Conservation (phyloP, 2,797 vertebrate species). For the Schizopygopsis pylzovi region DNA sequence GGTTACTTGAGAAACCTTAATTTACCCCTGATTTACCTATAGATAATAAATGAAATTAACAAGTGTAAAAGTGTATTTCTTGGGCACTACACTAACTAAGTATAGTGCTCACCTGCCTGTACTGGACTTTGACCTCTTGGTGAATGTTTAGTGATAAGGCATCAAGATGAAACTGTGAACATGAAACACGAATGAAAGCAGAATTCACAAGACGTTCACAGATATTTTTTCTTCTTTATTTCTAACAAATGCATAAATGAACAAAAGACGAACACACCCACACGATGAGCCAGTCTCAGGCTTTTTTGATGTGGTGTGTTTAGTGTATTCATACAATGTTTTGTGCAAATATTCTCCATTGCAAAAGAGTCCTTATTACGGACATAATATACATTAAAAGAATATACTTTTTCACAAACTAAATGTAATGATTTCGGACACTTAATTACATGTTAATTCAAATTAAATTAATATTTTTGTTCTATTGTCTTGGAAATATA, state of each 20-base stretch:
- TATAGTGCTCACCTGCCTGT: neutral
- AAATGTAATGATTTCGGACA: neutral
- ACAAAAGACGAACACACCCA: slow-evolving; percentile 26
- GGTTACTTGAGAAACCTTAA: neutral
- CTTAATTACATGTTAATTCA: neutral
- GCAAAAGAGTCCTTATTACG: neutral
- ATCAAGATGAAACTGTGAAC: slow-evolving; percentile 1
- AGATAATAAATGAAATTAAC: neutral
- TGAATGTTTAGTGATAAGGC: slow-evolving; percentile 27
- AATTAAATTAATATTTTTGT: neutral
- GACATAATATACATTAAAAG: neutral
- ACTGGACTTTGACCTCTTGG: slow-evolving; percentile 40
- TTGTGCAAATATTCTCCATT: neutral
- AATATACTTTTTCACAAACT: neutral
- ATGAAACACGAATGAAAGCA: neutral
- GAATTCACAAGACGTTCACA: neutral
- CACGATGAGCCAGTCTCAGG: neutral
- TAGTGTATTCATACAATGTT: slow-evolving; percentile 2
- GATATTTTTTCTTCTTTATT: neutral
- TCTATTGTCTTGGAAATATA: neutral
- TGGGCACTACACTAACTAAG: neutral
- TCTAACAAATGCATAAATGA: neutral
- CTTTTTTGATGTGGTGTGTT: slow-evolving; percentile 1
- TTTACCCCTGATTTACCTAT: neutral
- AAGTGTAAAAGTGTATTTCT: slow-evolving; percentile 7